Evolutionary conservation across 2,113 vertebrate genomes (phyloP), one percentile per base, ranked within the genome.

Genomic region (Clarias batrachus): DNA sequence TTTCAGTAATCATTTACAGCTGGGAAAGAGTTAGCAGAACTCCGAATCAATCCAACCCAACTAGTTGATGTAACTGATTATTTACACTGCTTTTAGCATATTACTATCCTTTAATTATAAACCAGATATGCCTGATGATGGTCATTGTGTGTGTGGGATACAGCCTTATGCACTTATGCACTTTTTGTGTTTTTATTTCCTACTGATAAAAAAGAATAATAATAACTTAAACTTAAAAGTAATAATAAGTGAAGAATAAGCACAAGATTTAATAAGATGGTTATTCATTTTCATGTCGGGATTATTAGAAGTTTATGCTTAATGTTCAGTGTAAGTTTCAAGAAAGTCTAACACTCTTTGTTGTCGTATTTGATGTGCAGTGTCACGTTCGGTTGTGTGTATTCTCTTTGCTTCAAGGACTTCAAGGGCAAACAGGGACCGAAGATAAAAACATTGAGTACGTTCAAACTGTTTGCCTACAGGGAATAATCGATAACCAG

Each of bases 401-500:
- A 19, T 27, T 12, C 3, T 1, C 5, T n/a, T n/a, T 41, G 78
- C 30, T 41, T 41, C 27, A 81, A 62, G 57, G 62, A 65, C 71
- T 59, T 83, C 81, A 83, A 83, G 81, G 52, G 65, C 71, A 83
- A 82, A 82, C n/a, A 48, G 70, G 56, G 59, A 23, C 65, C 30
- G 57, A 54, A 73, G 8, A 48, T 82, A 25, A 76, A 86, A 82
- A 76, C 80, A 82, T 30, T 68, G 17, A 79, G 12, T 14, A 59
- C 52, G 37, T 74, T 74, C 68, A 54, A 30, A 62, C 23, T 74
- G 79, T 86, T 86, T 82, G 79, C 68, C 37, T 13, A 33, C 41
- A 63, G 68, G 57, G 82, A 86, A 56, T 63, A 87, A 82, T 87
- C 85, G 56, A 41, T 87, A 71, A 74, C n/a, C 70, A 82, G 63